Percentiles rank a stretch among this genome's conserved stretches.
These are phyloP conservation scores for Camponotus pennsylvanicus DNA, from an alignment of 1,140 invertebrate genomes.

Conservation along the genomic window DNA sequence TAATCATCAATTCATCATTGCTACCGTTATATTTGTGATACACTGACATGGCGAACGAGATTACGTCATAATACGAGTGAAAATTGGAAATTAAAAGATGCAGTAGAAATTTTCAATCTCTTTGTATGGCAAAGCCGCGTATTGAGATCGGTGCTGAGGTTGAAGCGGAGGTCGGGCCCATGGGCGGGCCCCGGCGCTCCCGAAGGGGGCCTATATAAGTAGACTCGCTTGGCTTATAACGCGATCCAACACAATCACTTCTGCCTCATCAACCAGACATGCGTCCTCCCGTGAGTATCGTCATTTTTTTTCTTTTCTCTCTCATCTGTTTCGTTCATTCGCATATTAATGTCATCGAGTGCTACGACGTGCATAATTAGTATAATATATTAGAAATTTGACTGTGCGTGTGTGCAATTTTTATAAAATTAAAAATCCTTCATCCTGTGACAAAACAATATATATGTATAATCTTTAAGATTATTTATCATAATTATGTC, in stretches of 20 bases:
- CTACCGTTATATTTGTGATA: not conserved
- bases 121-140: constrained; percentile 68
- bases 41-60: not conserved
- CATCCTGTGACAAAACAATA: not conserved
- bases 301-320: constrained; percentile 29
- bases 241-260: constrained; percentile 83
- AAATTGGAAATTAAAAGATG: constrained; percentile 55
- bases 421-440: not conserved
- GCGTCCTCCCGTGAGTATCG: constrained; percentile 81
- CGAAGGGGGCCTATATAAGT: constrained; percentile 85
- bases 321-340: not conserved
- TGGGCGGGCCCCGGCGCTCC: constrained; percentile 85
- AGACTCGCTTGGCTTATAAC: constrained; percentile 78
- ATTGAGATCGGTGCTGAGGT: constrained; percentile 64
- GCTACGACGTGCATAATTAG: not conserved
- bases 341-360: not conserved
- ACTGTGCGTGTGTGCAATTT: not conserved
- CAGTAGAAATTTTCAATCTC: constrained; percentile 77
- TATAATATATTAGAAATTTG: not conserved
- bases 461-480: not conserved
- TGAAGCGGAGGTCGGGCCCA: constrained; percentile 83
- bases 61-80: constrained; percentile 34
- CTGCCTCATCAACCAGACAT: constrained; percentile 81
- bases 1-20: not conserved
- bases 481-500: not conserved